These are phyloP conservation scores for Falco columbarius DNA, from an alignment of 2,797 vertebrate species.

Conservation along the genomic window DNA sequence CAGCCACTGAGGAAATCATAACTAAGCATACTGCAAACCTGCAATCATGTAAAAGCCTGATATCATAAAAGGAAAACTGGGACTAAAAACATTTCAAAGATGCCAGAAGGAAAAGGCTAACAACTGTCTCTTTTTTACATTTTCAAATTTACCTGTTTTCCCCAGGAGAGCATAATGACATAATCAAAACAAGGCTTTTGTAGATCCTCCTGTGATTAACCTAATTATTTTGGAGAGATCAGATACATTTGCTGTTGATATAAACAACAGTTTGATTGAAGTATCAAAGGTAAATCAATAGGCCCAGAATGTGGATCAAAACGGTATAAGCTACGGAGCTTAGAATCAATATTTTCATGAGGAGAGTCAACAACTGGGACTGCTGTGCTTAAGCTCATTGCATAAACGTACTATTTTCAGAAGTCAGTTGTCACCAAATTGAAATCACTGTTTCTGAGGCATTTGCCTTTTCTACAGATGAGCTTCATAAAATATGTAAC, in stretches of 20 bases:
- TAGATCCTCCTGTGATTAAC: constrained; percentile 51
- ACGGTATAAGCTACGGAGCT: constrained; percentile 42
- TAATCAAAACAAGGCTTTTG: constrained; percentile 43
- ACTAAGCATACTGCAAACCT: not conserved
- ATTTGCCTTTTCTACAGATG: not conserved
- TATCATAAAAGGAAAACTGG: constrained; percentile 32
- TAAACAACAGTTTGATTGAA: constrained; percentile 47
- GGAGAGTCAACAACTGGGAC: constrained; percentile 21
- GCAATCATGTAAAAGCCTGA: constrained; percentile 9
- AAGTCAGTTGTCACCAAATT: constrained; percentile 18
- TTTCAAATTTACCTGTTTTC: constrained; percentile 43
- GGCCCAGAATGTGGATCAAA: constrained; percentile 59
- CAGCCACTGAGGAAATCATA: constrained; percentile 52
- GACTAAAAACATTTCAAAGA: constrained; percentile 40
- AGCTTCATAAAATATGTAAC: not conserved
- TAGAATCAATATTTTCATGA: constrained; percentile 67
- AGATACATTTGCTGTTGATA: constrained; percentile 13
- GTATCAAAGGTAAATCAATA: constrained; percentile 56
- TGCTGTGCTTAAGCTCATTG: constrained; percentile 8
- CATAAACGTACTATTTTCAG: constrained; percentile 52
- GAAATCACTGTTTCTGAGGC: not conserved
- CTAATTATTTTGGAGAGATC: constrained; percentile 47
- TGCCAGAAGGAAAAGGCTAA: constrained; percentile 44
- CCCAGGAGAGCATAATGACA: not conserved
- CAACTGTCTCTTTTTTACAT: constrained; percentile 4